A percentile compares a stretch with the other conserved stretches of the same genome.
phyloP scores from a whole-genome alignment of 2,797 vertebrate species.

The Momotus momota region DNA sequence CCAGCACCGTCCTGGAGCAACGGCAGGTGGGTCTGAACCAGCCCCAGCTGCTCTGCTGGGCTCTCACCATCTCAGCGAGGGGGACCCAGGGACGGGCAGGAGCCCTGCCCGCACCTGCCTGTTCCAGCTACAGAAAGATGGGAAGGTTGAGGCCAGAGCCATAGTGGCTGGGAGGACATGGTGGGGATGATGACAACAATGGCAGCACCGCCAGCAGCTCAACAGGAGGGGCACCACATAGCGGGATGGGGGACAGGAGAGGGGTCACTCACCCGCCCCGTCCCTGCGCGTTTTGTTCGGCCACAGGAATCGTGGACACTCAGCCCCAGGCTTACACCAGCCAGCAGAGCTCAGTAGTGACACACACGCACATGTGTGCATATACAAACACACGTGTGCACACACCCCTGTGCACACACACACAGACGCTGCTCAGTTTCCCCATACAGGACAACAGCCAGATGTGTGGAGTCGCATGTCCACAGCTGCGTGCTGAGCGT shows the following conservation, averaged over 20 bases:
- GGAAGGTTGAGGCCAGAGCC: neutral
- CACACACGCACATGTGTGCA: accelerated
- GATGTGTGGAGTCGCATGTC: accelerated
- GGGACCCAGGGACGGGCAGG: too few relatives aligned
- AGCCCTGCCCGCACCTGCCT: neutral
- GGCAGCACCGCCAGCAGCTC: neutral
- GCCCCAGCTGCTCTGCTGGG: accelerated
- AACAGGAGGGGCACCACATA: accelerated
- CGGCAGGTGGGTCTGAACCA: neutral
- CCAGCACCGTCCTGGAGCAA: accelerated
- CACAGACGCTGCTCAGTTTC: neutral
- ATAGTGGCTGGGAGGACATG: accelerated
- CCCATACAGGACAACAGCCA: accelerated
- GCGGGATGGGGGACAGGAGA: neutral
- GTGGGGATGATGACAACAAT: accelerated
- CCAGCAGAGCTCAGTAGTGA: slow-evolving; percentile 9
- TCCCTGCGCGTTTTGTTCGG: accelerated
- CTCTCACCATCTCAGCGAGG: neutral
- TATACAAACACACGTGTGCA: accelerated
- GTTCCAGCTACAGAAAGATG: neutral
- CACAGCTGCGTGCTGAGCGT: accelerated
- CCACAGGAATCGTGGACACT: accelerated
- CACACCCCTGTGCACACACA: accelerated
- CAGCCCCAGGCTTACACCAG: neutral
- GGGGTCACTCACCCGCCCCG: accelerated